phyloP scores from a whole-genome alignment of 2,113 vertebrate species.

The Taxidea taxus region DNA sequence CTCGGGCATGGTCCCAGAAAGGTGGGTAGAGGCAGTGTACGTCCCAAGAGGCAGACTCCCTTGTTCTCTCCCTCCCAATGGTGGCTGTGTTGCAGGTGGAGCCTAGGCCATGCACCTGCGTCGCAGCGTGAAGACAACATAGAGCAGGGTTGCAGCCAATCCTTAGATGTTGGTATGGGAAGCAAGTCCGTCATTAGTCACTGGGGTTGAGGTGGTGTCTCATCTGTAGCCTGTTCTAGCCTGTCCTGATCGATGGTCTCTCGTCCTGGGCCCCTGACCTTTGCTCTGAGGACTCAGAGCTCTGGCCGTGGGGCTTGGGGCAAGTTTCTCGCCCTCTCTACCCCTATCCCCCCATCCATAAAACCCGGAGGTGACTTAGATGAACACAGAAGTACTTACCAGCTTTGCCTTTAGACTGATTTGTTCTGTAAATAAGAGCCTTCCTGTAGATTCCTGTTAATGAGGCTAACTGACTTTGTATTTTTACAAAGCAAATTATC shows the following conservation, averaged over 20 bases:
- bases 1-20: rapidly evolving
- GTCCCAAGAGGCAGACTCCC: neutral
- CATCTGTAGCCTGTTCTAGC: neutral
- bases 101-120: rapidly evolving
- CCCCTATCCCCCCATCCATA: neutral
- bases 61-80: no score
- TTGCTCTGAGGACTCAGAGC: neutral
- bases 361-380: neutral
- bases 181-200: neutral
- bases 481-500: slow-evolving; percentile 22
- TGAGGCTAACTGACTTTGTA: neutral
- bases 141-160: neutral
- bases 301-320: neutral
- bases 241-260: rapidly evolving
- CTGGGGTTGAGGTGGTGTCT: neutral
- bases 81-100: rapidly evolving
- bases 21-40: rapidly evolving
- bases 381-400: neutral
- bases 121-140: rapidly evolving
- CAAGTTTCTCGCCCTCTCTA: neutral
- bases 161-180: rapidly evolving
- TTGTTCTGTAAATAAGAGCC: neutral
- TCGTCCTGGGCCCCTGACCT: neutral
- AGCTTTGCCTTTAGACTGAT: neutral
- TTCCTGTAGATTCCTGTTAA: neutral